Conservation (phyloP, 30 jellyfish, hydroid and myxozoan genomes). For the Hydra vulgaris region DNA sequence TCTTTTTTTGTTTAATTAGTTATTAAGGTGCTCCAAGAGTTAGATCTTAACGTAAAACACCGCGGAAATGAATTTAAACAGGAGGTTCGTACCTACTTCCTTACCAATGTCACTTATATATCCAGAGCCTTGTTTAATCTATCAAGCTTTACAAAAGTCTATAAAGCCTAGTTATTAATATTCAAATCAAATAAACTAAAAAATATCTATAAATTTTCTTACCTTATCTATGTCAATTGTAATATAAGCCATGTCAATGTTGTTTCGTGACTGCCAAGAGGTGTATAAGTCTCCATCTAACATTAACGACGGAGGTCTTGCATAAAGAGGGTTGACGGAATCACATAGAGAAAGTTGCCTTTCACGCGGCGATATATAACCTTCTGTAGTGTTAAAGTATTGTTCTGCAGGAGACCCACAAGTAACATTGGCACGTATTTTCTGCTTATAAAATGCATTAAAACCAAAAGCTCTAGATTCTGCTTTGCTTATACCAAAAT, state of each 20-base stretch:
- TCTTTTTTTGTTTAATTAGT: too few species aligned
- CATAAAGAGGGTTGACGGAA: constrained; percentile 32
- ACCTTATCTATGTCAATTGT: constrained; percentile 24
- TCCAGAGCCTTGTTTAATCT: too few species aligned
- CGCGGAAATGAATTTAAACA: too few species aligned
- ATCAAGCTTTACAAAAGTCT: too few species aligned
- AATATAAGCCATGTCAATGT: constrained; percentile 35
- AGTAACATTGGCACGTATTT: constrained; percentile 63
- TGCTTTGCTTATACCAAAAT: too few species aligned
- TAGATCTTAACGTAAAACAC: too few species aligned
- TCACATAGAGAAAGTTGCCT: constrained; percentile 38
- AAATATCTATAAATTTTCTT: background rate
- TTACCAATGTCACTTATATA: too few species aligned
- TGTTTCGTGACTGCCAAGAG: constrained; percentile 48
- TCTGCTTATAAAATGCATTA: constrained; percentile 11
- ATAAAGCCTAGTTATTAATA: background rate
- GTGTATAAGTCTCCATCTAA: constrained; percentile 34
- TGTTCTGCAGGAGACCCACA: constrained; percentile 97
- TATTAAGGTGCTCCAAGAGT: too few species aligned
- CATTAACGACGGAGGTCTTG: constrained; percentile 38
- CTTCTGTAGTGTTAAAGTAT: constrained; percentile 84
- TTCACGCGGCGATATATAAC: constrained; percentile 52
- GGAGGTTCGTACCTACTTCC: too few species aligned
- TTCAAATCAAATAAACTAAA: background rate
- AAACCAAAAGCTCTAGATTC: constrained; percentile 17